Evolutionary conservation across 2,113 vertebrate species (phyloP).

Genomic region (Plotosus lineatus): DNA sequence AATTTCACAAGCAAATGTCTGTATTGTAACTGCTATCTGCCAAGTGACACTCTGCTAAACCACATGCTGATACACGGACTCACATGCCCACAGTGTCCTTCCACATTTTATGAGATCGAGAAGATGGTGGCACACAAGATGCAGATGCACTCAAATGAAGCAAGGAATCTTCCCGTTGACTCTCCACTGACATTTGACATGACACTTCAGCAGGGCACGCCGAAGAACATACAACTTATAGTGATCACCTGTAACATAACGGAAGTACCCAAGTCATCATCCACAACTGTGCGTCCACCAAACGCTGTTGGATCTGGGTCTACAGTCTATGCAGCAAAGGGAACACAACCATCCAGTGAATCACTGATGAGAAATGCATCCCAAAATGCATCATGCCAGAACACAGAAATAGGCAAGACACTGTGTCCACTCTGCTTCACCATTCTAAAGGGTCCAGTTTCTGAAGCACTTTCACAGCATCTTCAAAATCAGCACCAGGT

Average conservation of each 20-base stretch:
- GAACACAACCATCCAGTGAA: conserved; percentile 76
- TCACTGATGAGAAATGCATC: conserved; percentile 73
- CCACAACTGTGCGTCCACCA: conserved; percentile 70
- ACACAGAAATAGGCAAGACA: conserved; percentile 88
- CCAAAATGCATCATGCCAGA: conserved; percentile 78
- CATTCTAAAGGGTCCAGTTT: conserved; percentile 92
- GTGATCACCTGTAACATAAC: conserved; percentile 95
- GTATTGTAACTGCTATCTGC: conserved; percentile 95
- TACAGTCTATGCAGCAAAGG: conserved; percentile 76
- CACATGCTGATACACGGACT: conserved; percentile 98
- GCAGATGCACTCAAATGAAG: conserved; percentile 85
- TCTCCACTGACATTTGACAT: conserved; percentile 94
- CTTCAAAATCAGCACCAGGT: conserved; percentile 93
- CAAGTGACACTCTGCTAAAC: conserved; percentile 93
- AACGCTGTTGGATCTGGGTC: conserved; percentile 68
- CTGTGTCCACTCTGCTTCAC: conserved; percentile 95
- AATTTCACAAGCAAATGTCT: conserved; percentile 99
- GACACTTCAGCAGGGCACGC: conserved; percentile 89
- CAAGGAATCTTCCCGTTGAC: conserved; percentile 83
- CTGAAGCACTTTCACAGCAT: conserved; percentile 88
- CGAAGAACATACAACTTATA: conserved; percentile 90
- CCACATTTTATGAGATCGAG: conserved; percentile 93
- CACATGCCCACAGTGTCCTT: conserved; percentile 92
- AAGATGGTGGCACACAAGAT: conserved; percentile 90
- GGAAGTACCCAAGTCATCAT: conserved; percentile 84